Base-by-base conservation (phyloP, 2,888 invertebrate genomes). In the Zygothrica quintamaculata region DNA sequence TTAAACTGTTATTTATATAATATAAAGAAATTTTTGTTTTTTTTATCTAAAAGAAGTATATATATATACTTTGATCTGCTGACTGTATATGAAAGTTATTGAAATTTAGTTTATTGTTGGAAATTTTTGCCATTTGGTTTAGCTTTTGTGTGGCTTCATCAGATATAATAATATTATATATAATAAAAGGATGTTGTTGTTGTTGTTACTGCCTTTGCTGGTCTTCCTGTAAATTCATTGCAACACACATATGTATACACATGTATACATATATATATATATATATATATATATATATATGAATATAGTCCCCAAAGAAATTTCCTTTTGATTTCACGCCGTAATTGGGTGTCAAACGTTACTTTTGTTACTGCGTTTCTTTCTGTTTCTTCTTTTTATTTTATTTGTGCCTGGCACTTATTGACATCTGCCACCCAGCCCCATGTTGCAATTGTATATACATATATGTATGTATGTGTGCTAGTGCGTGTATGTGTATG, bases 281-380 rank as follows among this genome's bases (percentile, higher is more conserved):
- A n/a, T n/a, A n/a, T n/a, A n/a, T n/a, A n/a, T n/a, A n/a, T n/a
- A 26, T 11, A 34, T 34, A 34, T 11, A 34, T 34, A 34, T 39
- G 26, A 33, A 25, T 34, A 61, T 68, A n/a, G n/a, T 82, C 74
- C 70, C 77, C 65, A 69, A 64, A 71, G 69, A 67, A 77, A 80
- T 77, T 82, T 86, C 73, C 77, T 75, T 86, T 82, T 86, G 82
- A 82, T 84, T 86, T 86, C 73, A 67, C 73, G 75, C 75, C 74
- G 82, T 86, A 82, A 86, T 82, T 82, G 86, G 87, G 87, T 82
- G 82, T 82, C 82, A 86, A 82, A 77, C 73, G 75, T 80, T 75
- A 68, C 82, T 77, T 74, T 84, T 84, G 85, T 77, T 81, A 60
- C 78, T 64, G 59, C 74, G 47, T 56, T 65, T 71, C 77, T 74